These are phyloP conservation scores for Diogma glabrata DNA, from an alignment of 2,888 invertebrate genomes.

Conservation along the genomic window DNA sequence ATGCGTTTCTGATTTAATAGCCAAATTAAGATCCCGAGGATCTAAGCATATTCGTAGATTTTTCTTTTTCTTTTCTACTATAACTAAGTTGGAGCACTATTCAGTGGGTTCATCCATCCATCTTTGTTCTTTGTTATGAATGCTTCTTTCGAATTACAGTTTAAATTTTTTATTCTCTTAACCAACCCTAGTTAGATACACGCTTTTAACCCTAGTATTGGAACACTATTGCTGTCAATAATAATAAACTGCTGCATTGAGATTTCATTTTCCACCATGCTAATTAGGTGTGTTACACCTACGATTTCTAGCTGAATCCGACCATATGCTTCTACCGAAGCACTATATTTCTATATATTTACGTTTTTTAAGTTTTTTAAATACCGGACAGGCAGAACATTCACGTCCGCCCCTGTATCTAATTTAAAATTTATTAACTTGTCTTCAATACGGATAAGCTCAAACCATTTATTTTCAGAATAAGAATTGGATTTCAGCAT, in stretches of 20 bases:
- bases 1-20: too few species aligned
- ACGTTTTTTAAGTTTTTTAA: background rate
- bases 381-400: background rate
- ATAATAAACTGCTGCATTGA: background rate
- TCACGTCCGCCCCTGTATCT: constrained; percentile 1
- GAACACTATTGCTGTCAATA: background rate
- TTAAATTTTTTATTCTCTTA: background rate
- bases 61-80: constrained; percentile 17
- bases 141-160: too few species aligned
- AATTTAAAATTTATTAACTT: background rate
- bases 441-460: too few species aligned
- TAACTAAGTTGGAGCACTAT: constrained; percentile 12
- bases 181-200: constrained; percentile 1
- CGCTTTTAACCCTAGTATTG: constrained; percentile 8
- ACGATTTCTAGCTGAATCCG: background rate
- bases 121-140: constrained; percentile 1
- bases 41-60: too few species aligned
- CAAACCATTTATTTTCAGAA: too few species aligned
- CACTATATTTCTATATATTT: background rate
- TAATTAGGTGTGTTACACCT: background rate
- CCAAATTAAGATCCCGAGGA: too few species aligned
- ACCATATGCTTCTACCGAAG: too few species aligned
- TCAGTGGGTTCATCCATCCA: constrained; percentile 8
- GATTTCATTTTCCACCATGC: background rate
- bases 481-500: too few species aligned